Percentiles rank a stretch among this genome's conserved stretches.
Conservation (phyloP, 2,797 vertebrate genomes). For the Glyptemys insculpta region DNA sequence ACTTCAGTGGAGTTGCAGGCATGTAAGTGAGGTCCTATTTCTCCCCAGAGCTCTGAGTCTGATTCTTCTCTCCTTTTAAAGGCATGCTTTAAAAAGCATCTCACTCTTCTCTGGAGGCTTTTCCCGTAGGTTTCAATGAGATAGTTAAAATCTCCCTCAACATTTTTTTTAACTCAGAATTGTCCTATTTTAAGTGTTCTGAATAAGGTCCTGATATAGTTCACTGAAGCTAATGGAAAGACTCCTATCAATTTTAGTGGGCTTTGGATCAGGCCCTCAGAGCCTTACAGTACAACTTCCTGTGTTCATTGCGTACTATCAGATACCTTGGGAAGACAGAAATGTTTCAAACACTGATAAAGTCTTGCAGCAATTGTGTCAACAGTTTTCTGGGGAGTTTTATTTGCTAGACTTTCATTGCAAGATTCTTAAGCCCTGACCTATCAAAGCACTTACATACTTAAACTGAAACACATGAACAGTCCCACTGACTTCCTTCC, state of each 20-base stretch:
- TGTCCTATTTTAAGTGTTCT: background rate
- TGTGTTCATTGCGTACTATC: background rate
- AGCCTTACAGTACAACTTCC: background rate
- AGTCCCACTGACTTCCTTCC: background rate
- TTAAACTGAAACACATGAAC: background rate
- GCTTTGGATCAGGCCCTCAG: background rate
- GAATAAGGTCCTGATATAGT: background rate
- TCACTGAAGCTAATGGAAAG: background rate
- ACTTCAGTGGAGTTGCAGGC: background rate
- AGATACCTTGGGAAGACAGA: background rate
- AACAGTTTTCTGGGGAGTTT: background rate
- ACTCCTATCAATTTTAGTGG: background rate
- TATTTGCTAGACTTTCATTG: background rate
- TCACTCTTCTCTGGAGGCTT: background rate
- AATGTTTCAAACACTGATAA: background rate
- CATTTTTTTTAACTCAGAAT: fast-evolving
- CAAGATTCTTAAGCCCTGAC: background rate
- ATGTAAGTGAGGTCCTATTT: fast-evolving
- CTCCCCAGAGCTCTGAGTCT: background rate
- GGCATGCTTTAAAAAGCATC: fast-evolving
- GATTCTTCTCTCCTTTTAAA: background rate
- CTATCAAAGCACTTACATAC: background rate
- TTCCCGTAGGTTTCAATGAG: background rate
- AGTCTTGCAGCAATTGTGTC: background rate
- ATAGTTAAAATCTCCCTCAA: background rate